These are phyloP conservation scores for Microvelia longipes DNA, from an alignment of 1,140 invertebrate genomes.

Conservation along the genomic window DNA sequence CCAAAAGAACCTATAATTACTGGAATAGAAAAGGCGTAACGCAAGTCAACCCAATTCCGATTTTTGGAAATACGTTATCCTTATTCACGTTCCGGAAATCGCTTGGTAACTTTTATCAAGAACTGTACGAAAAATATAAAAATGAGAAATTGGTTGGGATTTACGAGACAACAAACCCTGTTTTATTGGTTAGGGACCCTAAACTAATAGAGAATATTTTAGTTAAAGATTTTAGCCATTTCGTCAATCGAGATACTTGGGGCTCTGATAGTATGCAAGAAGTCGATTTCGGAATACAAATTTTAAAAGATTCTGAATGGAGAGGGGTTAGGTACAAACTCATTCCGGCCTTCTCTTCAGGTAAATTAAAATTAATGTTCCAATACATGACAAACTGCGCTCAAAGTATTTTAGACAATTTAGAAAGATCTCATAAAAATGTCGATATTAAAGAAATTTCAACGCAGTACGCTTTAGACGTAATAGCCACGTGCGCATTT, in stretches of 20 bases:
- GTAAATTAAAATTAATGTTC: constrained; percentile 34
- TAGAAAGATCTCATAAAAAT: not conserved
- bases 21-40: constrained; percentile 31
- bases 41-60: constrained; percentile 29
- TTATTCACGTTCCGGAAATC: constrained; percentile 5
- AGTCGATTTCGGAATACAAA: constrained; percentile 29
- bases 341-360: constrained; percentile 31
- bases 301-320: constrained; percentile 30
- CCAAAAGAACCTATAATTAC: no score
- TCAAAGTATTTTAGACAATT: not conserved
- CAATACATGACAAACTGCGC: not conserved
- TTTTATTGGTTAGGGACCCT: constrained; percentile 30
- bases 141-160: constrained; percentile 22
- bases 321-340: constrained; percentile 29
- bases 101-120: constrained; percentile 12
- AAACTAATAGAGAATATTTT: constrained; percentile 34
- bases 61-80: constrained; percentile 30
- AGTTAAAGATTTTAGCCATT: constrained; percentile 36
- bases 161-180: constrained; percentile 30
- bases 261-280: constrained; percentile 22
- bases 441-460: constrained; percentile 27
- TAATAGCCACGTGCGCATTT: constrained; percentile 30
- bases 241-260: constrained; percentile 27
- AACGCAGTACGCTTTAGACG: constrained; percentile 29
- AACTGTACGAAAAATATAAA: constrained; percentile 13